A percentile compares a stretch with the other conserved stretches of the same genome.
phyloP scores from a whole-genome alignment of 2,113 vertebrate genomes.

The Ifrita kowaldi region DNA sequence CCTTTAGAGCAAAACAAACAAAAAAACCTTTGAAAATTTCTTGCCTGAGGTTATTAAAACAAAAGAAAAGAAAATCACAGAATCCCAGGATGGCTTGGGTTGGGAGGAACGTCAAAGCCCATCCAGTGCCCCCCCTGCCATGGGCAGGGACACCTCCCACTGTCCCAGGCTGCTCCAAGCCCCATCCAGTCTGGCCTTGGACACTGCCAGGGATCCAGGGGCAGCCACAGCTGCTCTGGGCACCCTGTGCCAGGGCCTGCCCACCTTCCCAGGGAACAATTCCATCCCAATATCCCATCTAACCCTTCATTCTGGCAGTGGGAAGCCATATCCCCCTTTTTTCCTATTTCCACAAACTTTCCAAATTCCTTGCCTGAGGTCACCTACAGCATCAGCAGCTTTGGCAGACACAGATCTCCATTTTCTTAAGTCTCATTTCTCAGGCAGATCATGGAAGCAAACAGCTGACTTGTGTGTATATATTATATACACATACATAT shows the following conservation, averaged over 20 bases:
- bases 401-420: background rate
- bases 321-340: background rate
- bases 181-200: background rate
- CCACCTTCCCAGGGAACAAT: accelerated
- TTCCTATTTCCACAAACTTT: background rate
- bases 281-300: background rate
- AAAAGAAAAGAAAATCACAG: background rate
- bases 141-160: background rate
- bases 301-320: accelerated
- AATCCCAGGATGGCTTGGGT: background rate
- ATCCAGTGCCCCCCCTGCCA: background rate
- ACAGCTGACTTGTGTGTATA: background rate
- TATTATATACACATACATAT: background rate
- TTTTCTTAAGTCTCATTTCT: background rate
- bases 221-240: background rate
- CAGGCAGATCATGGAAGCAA: background rate
- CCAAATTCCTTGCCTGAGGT: background rate
- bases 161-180: background rate
- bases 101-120: background rate
- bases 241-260: background rate
- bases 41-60: background rate
- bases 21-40: background rate
- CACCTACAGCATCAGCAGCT: background rate
- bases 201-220: background rate
- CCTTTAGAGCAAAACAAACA: background rate